Base-by-base conservation (phyloP, 2,113 vertebrate species). In the Hippocampus barbouri region DNA sequence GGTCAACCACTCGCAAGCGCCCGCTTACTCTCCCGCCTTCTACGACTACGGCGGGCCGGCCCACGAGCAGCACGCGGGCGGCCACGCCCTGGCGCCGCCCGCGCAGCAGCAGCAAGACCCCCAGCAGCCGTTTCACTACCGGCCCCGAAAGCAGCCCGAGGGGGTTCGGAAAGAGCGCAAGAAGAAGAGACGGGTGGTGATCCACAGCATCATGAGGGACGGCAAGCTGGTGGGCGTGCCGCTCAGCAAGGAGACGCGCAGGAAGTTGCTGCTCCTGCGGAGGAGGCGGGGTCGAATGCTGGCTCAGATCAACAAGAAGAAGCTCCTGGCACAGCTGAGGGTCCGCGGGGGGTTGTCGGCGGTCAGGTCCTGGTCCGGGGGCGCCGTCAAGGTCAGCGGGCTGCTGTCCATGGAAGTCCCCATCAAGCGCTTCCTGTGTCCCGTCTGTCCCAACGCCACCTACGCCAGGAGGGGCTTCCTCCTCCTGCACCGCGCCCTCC, bases 401-500 rank as follows among this genome's bases (percentile, higher is more conserved):
- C 88, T 93, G 27, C 83, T 81, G 9, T 91, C 91, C 0, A 78
- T 93, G 83, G 86, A 87, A 1, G 27, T 90, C 40, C 86, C 88
- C 0, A 57, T 91, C 62, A 94, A 92, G 69, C 88, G 90, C 64
- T 93, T 90, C 74, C 89, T 90, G 2, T 94, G 93, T 68, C 90
- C 91, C 5, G 84, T 92, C 65, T 94, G 93, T 72, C 89, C 92
- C 41, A 86, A 86, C 78, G 80, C 90, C 85, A 90, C 81, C 0
- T 94, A 90, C 43, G 66, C 90, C 66, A 88, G 83, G 51, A 86
- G 74, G 65, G 87, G 92, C 30, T 80, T 74, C 1, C 88, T 92
- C 67, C 79, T 92, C 66, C 68, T 94, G 34, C 93, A 94, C 73
- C 86, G 84, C 38, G 90, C 88, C 25, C 3, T 84, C 21, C 74